Percentiles rank a stretch among this genome's conserved stretches.
Conservation (phyloP, 1,140 invertebrate species). For the Pogonus chalceus region DNA sequence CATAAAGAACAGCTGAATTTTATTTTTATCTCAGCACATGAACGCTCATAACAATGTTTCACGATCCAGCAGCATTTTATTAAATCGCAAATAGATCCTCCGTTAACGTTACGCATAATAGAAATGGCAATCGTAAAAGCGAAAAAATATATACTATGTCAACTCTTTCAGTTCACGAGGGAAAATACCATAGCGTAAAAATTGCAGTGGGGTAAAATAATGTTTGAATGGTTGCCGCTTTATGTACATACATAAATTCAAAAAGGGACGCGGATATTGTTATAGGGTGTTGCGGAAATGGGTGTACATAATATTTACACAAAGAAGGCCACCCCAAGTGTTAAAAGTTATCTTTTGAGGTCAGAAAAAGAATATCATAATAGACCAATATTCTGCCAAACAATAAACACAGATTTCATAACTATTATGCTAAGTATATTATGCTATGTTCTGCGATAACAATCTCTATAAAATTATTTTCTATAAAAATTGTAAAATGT, state of each 20-base stretch:
- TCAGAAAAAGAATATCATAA: slow-evolving; percentile 1
- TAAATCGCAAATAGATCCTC: slow-evolving; percentile 1
- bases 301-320: slow-evolving; percentile 6
- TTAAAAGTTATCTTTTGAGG: slow-evolving; percentile 3
- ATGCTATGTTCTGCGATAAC: too few species aligned
- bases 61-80: background rate
- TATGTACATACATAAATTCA: slow-evolving; percentile 6
- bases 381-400: background rate
- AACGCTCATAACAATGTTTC: background rate
- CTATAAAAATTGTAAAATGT: too few species aligned
- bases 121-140: slow-evolving; percentile 2
- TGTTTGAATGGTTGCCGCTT: slow-evolving; percentile 1
- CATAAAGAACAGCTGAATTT: background rate
- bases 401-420: background rate
- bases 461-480: too few species aligned
- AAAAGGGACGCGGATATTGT: slow-evolving; percentile 4
- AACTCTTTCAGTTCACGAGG: slow-evolving; percentile 1
- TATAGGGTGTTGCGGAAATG: slow-evolving; percentile 5
- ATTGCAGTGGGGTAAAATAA: background rate
- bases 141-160: background rate
- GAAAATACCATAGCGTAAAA: slow-evolving; percentile 1
- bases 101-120: slow-evolving; percentile 1
- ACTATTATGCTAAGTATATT: too few species aligned
- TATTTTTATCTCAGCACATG: background rate
- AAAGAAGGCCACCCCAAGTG: background rate